A percentile compares a stretch with the other conserved stretches of the same genome.
phyloP scores from a whole-genome alignment of 2,113 vertebrate species.

The Pleuronectes platessa region DNA sequence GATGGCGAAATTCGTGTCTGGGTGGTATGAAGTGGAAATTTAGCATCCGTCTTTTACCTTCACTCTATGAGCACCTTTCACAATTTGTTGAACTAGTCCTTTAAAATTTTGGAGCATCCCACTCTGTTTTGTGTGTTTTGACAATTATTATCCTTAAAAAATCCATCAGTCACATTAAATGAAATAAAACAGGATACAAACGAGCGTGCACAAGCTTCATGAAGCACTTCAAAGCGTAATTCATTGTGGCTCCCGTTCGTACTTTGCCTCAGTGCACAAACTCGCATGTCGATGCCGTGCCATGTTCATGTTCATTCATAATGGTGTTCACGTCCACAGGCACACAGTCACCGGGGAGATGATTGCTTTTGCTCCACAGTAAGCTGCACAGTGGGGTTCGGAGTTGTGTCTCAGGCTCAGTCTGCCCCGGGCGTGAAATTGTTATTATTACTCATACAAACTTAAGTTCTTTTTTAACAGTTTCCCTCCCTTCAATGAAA shows the following conservation, averaged over 20 bases:
- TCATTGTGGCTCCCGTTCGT: slow-evolving; percentile 30
- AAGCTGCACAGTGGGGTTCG: slow-evolving; percentile 18
- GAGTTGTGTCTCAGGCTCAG: slow-evolving; percentile 25
- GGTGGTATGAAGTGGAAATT: no score
- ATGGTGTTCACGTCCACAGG: slow-evolving; percentile 16
- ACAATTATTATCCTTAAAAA: not conserved
- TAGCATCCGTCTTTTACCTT: no score
- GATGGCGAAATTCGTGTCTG: no score
- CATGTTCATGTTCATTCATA: slow-evolving; percentile 32
- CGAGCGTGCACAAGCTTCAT: no score
- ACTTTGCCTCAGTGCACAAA: not conserved
- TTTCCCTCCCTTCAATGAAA: not conserved
- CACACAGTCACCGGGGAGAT: slow-evolving; percentile 27
- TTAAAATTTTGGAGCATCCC: no score
- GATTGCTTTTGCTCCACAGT: slow-evolving; percentile 32
- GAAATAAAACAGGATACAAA: no score
- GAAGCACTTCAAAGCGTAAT: not conserved
- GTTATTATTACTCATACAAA: not conserved
- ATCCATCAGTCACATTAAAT: not conserved
- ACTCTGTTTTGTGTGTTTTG: not conserved
- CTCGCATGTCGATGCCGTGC: not conserved
- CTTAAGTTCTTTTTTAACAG: not conserved
- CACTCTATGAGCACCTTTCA: no score
- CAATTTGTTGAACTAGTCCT: no score
- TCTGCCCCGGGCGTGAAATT: slow-evolving; percentile 27